Evolutionary conservation across 2,888 invertebrate genomes (phyloP).

Genomic region (Griposia aprilina): DNA sequence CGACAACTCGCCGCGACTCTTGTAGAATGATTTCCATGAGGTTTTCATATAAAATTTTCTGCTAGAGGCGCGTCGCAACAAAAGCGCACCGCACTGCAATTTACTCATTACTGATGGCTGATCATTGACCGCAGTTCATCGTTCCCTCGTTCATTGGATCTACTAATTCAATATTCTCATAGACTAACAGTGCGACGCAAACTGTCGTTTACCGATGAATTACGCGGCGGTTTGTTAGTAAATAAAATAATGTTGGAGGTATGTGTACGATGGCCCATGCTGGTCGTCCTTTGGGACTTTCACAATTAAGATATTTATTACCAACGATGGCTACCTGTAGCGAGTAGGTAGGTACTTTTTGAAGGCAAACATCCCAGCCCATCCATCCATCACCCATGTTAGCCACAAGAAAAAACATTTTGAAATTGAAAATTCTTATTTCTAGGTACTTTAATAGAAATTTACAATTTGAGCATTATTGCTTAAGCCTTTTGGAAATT

Average conservation of each 20-base stretch:
- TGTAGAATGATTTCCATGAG: too few relatives aligned
- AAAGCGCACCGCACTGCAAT: not conserved
- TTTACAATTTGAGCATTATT: not conserved
- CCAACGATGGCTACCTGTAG: not conserved
- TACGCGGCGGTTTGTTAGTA: conserved; percentile 13
- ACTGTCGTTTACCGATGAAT: conserved; percentile 1
- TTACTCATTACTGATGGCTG: not conserved
- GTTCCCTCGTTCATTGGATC: conserved; percentile 5
- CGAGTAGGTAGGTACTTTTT: not conserved
- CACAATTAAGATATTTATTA: not conserved
- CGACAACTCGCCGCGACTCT: too few relatives aligned
- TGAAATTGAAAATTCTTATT: too few relatives aligned
- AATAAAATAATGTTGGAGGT: conserved; percentile 14
- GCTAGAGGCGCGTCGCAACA: too few relatives aligned
- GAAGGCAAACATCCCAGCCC: not conserved
- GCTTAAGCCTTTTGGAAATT: not conserved
- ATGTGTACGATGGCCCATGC: not conserved
- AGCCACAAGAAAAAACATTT: not conserved
- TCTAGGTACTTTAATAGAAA: not conserved
- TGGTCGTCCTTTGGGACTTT: too few relatives aligned
- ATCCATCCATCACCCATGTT: too few relatives aligned
- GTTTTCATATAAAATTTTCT: too few relatives aligned
- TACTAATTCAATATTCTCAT: conserved; percentile 12
- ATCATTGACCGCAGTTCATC: conserved; percentile 4
- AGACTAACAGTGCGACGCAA: conserved; percentile 2